phyloP scores from a whole-genome alignment of 2,797 vertebrate genomes.

The Trachops cirrhosus region DNA sequence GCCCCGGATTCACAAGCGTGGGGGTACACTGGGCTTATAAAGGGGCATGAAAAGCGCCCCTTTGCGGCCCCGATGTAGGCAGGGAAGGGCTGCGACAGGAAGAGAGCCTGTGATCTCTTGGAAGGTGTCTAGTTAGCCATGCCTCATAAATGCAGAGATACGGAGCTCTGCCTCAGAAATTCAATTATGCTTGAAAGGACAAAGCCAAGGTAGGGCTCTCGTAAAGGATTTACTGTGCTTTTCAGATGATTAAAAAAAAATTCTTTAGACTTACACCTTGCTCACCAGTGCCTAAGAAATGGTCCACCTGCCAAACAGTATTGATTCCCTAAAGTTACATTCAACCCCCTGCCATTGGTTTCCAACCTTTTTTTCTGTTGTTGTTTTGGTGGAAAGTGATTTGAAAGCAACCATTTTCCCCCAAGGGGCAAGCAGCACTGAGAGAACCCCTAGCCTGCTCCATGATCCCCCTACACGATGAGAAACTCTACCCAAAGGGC shows the following conservation, averaged over 20 bases:
- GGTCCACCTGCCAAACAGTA: not conserved
- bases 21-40: not conserved
- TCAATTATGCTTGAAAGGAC: conserved; percentile 47
- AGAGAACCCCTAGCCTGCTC: not conserved
- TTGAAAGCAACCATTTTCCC: not conserved
- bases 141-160: conserved; percentile 8
- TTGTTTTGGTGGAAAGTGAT: not conserved
- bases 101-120: not conserved
- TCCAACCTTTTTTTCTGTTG: not conserved
- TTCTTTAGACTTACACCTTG: not conserved
- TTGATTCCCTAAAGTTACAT: not conserved
- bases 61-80: not conserved
- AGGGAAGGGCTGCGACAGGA: not conserved
- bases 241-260: conserved; percentile 33
- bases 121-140: not conserved
- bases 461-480: not conserved
- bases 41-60: not conserved
- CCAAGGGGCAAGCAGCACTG: not conserved
- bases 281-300: conserved; percentile 1
- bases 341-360: not conserved
- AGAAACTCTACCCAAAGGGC: not conserved
- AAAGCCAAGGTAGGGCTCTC: conserved; percentile 26
- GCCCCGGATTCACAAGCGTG: not conserved
- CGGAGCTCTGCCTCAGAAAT: conserved; percentile 24
- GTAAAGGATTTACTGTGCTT: conserved; percentile 55